Evolutionary conservation across 2,113 vertebrate genomes (phyloP), one percentile per base, ranked within the genome.

Genomic region (Paramormyrops kingsleyae): DNA sequence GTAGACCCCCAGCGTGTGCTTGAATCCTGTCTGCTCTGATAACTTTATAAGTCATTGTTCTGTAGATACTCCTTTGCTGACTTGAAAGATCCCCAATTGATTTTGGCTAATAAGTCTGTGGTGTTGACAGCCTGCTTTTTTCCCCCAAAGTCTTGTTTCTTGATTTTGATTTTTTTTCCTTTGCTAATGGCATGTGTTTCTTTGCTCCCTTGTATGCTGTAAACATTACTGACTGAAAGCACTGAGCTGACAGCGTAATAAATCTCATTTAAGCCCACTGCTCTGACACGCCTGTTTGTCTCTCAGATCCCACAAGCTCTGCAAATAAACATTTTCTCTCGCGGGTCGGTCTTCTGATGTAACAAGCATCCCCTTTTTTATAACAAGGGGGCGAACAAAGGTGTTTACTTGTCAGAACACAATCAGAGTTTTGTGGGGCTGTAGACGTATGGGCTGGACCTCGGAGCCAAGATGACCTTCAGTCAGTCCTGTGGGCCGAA

Each of bases 191-290:
- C n/a, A 42, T 12, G 3, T 87, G 47, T 87, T 31, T 90, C 87
- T 88, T 87, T 49, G 59, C 49, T n/a, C 83, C 83, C 42, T 88
- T 50, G 39, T 53, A 83, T 31, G 91, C 87, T 70, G 90, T 89
- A 90, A 88, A 88, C 90, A 70, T 49, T 85, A 87, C 84, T 90
- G 80, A 85, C 52, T 50, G 80, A 35, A 59, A 53, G 59, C 56
- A 35, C 50, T 74, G 83, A 66, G 44, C 83, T 90, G 89, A 90
- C 84, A 74, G 46, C n/a, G 44, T 87, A 70, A 87, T 70, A 62
- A 87, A 90, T 90, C 62, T 87, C 42, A 49, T 87, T 86, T 86
- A 90, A 35, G 44, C 66, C 49, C 62, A 21, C 62, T 13, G 84
- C 84, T 27, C 42, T 59, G 62, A 90, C 83, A 70, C 27, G 47